Evolutionary conservation across 2,113 vertebrate genomes (phyloP), one percentile per base, ranked within the genome.

Genomic region (Hydrolagus affinis): DNA sequence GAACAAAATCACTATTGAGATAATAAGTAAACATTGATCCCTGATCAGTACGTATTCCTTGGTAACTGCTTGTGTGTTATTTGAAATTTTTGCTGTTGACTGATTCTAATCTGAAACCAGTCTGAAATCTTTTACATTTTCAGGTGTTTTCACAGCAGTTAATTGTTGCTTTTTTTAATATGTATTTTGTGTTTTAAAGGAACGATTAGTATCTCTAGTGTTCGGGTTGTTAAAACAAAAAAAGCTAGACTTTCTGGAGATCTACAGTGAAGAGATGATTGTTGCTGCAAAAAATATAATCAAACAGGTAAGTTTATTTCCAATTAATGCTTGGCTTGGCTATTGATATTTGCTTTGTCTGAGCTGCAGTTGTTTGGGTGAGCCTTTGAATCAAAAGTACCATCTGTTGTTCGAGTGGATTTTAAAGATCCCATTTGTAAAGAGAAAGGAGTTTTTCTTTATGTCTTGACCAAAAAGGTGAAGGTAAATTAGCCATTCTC

Each of bases 221-320:
- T 99, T 99, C 87, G 98, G 97, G 57, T 93, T 99, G 89, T 88
- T 99, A 89, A 95, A 96, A 86, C 97, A 98, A 92, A 94, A 94
- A 90, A 98, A 98, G 89, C 93, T 99, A 89, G 96, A 96, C 91
- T 99, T 99, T 91, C 94, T 97, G 94, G 97, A 98, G 88, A 96
- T 98, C 89, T 99, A 98, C 91, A 94, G 93, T 44, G 94, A 97
- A 66, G 96, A 99, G 94, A 97, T 97, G 95, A 95, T 97, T 85
- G 83, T 91, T 85, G 95, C 96, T 0, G 96, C 96, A 23, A 98
- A 97, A 89, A 93, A 94, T 89, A 93, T 98, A 75, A 95, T 99
- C 88, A 94, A 95, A 86, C 97, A 98, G 97, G 98, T 99, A 89
- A 85, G 15, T 11, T 12, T 28, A 25, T 15, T 8, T 17, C 12